Percentiles rank a stretch among this genome's conserved stretches.
Evolutionary conservation across 1,140 invertebrate species (phyloP).

Genomic region (Sinella curviseta): DNA sequence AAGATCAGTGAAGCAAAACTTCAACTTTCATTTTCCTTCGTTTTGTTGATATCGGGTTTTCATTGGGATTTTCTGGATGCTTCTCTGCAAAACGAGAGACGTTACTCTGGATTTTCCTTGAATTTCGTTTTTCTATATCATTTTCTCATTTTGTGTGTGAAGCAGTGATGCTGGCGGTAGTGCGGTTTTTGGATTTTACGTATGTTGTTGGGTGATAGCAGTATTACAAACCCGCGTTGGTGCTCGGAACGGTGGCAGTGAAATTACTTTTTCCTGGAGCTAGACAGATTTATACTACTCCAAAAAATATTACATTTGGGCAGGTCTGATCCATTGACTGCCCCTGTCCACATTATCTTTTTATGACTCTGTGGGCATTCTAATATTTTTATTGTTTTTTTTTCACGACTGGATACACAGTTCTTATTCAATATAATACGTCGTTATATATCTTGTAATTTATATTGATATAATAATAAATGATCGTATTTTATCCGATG

Average conservation of each 20-base stretch:
- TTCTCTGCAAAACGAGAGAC: background rate
- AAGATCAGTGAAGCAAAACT: background rate
- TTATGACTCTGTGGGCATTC: background rate
- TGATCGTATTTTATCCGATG: no score
- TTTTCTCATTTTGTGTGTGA: no score
- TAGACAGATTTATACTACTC: background rate
- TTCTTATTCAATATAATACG: background rate
- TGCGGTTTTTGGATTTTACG: no score
- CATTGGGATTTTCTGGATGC: background rate
- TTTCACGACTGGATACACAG: background rate
- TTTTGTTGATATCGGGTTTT: background rate
- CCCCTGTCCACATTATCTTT: background rate
- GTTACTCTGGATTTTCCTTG: no score
- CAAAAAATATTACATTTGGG: background rate
- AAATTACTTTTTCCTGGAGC: background rate
- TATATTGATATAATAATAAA: background rate
- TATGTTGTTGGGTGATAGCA: background rate
- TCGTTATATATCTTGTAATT: background rate
- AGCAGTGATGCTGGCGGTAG: no score
- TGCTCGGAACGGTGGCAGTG: background rate
- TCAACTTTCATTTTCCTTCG: background rate
- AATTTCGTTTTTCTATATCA: no score
- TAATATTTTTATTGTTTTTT: constrained; percentile 2
- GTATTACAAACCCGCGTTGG: background rate
- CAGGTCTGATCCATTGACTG: background rate